Percentiles rank a stretch among this genome's conserved stretches.
phyloP scores from a whole-genome alignment of 2,113 vertebrate species.

The Galbula dea region DNA sequence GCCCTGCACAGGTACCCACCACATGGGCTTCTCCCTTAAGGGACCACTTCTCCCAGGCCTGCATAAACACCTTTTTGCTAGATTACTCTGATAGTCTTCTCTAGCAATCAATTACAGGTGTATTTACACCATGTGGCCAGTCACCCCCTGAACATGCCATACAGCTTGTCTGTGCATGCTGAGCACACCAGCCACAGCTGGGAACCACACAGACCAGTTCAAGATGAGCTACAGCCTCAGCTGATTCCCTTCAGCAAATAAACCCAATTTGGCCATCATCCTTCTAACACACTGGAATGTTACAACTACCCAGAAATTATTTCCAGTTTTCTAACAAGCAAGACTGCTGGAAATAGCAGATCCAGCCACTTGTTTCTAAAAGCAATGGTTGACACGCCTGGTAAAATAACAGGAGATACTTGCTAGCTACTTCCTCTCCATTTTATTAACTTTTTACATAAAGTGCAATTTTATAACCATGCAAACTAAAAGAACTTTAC shows the following conservation, averaged over 20 bases:
- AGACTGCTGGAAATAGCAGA: background rate
- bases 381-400: background rate
- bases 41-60: accelerated
- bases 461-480: slow-evolving; percentile 31
- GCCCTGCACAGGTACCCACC: background rate
- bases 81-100: background rate
- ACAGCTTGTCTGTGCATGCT: background rate
- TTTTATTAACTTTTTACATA: slow-evolving; percentile 15
- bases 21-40: background rate
- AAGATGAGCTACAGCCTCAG: background rate
- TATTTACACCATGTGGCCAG: background rate
- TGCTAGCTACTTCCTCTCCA: background rate
- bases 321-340: background rate
- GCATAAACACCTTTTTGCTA: background rate
- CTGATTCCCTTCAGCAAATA: background rate
- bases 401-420: background rate
- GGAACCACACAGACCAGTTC: background rate
- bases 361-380: background rate
- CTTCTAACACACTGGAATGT: background rate
- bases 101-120: background rate
- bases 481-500: slow-evolving; percentile 2
- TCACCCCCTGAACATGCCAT: background rate
- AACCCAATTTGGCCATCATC: background rate
- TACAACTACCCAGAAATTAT: background rate
- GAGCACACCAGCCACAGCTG: background rate